These are phyloP conservation scores for Podargus strigoides DNA, from an alignment of 2,797 vertebrate genomes.

Conservation along the genomic window DNA sequence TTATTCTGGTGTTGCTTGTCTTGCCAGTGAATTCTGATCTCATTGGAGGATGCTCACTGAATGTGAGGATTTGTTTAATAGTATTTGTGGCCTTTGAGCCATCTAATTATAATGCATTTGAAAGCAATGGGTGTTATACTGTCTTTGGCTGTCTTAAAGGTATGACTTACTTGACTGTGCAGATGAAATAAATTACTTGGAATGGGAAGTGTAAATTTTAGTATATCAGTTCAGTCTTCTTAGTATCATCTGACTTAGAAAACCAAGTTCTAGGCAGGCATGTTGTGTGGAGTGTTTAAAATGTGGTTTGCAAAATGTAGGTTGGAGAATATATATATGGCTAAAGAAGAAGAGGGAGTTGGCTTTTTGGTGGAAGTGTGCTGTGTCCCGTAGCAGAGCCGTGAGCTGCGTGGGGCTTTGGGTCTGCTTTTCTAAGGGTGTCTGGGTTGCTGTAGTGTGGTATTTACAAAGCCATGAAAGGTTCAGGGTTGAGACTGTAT, in stretches of 20 bases:
- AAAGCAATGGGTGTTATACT: neutral
- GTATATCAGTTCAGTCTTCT: neutral
- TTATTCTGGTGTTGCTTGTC: neutral
- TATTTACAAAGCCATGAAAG: neutral
- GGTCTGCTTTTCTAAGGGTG: neutral
- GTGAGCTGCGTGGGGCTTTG: neutral
- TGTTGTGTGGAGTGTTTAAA: neutral
- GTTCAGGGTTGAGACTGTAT: neutral
- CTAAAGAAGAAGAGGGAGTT: neutral
- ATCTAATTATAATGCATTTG: neutral
- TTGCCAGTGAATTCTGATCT: neutral
- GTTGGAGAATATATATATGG: rapidly evolving
- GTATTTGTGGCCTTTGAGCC: neutral
- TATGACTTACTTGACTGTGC: neutral
- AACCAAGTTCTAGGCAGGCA: neutral
- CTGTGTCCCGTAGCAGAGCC: rapidly evolving
- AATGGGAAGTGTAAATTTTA: neutral
- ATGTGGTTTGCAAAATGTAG: neutral
- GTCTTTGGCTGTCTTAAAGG: neutral
- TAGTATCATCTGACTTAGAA: neutral
- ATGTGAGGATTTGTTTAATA: neutral
- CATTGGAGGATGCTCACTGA: neutral
- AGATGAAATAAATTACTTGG: neutral
- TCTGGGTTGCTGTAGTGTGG: neutral
- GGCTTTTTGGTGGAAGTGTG: neutral